Evolutionary conservation across 2,888 invertebrate species (phyloP), one percentile per base, ranked within the genome.

Genomic region (Eupithecia exiguata): DNA sequence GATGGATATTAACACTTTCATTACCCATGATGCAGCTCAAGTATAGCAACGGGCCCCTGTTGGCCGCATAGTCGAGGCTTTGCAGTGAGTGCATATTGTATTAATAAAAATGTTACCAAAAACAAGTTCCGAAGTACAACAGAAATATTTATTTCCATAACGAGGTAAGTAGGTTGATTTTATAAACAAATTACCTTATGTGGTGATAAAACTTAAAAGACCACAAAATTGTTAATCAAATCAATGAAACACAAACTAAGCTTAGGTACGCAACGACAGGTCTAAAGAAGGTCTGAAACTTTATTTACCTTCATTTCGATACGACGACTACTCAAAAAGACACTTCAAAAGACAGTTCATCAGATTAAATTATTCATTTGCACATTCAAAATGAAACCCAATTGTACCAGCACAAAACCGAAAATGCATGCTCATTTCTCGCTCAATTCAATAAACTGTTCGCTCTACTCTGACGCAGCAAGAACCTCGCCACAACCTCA

Each of bases 401-500:
- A 66, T 25, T 40, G 36, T 40, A 38, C 40, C 25, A 21, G 66
- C 38, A 40, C 40, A 66, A 66, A 66, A 66, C 66, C 40, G 40
- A 66, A 12, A 66, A 43, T 66, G 65, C 65, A 65, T 65, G 38
- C 43, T 66, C 40, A 66, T 66, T 66, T 66, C 38, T 21, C 14
- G n/a, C 68, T 69, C 16, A 70, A 74, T 71, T 69, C 69, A 71
- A 76, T 75, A 75, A 40, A 75, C 68, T 49, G 65, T 58, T 68
- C 40, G 25, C 67, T 70, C 65, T 75, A 70, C 74, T 73, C 77
- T 72, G 70, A 70, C 38, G 21, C 71, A 53, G 68, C 68, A 62
- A 74, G 71, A 70, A 73, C 72, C 68, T 68, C 53, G 70, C 70
- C 72, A 61, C 71, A 72, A 68, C 70, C 74, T 70, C 69, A 75